phyloP scores from a whole-genome alignment of 35 echinoderm and acorn worm genomes.

The Ophioderma brevispina region DNA sequence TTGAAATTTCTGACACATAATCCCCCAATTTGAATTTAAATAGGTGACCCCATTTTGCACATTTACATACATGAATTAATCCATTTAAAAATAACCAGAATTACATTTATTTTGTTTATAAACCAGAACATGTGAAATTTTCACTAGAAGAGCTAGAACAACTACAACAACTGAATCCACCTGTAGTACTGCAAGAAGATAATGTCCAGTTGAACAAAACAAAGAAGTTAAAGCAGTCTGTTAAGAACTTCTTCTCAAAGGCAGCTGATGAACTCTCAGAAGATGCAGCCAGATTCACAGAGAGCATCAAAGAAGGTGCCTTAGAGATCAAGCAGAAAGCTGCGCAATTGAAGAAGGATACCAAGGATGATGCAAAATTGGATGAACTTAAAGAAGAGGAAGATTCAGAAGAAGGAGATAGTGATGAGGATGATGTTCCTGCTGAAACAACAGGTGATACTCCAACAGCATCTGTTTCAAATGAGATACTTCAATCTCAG shows the following conservation, averaged over 20 bases:
- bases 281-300: slow-evolving; percentile 18
- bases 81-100: too few species aligned
- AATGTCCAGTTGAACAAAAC: neutral
- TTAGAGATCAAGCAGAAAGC: neutral
- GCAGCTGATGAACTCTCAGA: slow-evolving; percentile 74
- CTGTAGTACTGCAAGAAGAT: neutral
- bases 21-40: too few species aligned
- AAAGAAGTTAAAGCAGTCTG: neutral
- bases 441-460: too few species aligned
- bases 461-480: too few species aligned
- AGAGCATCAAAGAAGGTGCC: neutral
- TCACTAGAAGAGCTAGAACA: neutral
- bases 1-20: too few species aligned
- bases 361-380: neutral
- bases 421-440: neutral
- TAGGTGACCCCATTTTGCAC: too few species aligned
- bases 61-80: too few species aligned
- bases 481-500: too few species aligned
- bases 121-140: slow-evolving; percentile 7
- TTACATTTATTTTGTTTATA: too few species aligned
- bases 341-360: neutral
- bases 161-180: slow-evolving; percentile 11
- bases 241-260: slow-evolving; percentile 68
- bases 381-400: neutral
- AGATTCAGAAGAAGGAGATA: neutral